Evolutionary conservation across 2,113 vertebrate genomes (phyloP).

Genomic region (Hippolais icterina): DNA sequence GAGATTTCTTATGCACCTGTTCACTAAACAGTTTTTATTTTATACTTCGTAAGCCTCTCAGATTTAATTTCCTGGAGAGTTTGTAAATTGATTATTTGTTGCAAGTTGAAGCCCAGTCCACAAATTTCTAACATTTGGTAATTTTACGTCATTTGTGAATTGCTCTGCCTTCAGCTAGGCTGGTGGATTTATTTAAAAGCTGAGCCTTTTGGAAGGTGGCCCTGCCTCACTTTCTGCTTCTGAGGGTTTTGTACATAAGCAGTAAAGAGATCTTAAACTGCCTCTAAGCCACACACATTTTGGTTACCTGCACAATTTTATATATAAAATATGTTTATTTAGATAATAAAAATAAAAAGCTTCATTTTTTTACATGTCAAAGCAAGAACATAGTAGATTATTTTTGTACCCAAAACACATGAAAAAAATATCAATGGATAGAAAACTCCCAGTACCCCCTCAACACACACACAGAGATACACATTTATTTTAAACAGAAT

Average conservation of each 20-base stretch:
- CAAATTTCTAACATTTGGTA: neutral
- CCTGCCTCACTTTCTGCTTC: neutral
- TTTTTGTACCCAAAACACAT: neutral
- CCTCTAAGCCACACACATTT: neutral
- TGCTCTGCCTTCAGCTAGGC: neutral
- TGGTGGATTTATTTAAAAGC: neutral
- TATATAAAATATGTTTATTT: neutral
- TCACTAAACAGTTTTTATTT: neutral
- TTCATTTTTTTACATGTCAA: neutral
- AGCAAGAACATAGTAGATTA: neutral
- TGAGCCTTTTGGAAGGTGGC: neutral
- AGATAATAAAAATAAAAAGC: neutral
- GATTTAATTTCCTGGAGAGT: neutral
- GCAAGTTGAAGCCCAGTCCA: neutral
- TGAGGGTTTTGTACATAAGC: neutral
- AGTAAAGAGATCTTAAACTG: neutral
- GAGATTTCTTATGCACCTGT: neutral
- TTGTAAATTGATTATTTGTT: neutral
- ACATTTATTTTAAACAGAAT: neutral
- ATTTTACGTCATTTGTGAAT: neutral
- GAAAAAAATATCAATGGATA: neutral
- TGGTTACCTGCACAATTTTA: neutral
- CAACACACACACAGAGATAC: neutral
- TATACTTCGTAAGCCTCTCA: neutral
- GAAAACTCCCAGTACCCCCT: rapidly evolving